Evolutionary conservation across 2,888 invertebrate species (phyloP).

Genomic region (Diarsia brunnea): DNA sequence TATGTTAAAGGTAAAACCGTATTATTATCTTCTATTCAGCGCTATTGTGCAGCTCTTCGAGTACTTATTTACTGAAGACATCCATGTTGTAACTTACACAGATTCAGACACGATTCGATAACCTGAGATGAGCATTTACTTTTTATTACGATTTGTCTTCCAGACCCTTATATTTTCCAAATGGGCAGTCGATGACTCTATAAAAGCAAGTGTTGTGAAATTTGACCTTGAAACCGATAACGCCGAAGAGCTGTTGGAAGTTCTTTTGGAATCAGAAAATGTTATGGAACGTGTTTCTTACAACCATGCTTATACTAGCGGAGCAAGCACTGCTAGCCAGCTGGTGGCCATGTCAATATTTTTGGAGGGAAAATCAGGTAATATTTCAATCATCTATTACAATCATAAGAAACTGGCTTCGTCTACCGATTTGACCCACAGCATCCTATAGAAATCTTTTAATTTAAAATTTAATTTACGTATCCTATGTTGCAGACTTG

Average conservation of each 20-base stretch:
- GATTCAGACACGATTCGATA: no score
- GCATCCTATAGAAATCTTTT: neutral
- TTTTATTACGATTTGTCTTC: conserved; percentile 47
- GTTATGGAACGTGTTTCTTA: conserved; percentile 71
- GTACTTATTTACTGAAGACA: neutral
- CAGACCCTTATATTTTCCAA: conserved; percentile 78
- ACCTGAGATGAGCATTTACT: neutral
- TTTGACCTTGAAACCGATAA: conserved; percentile 73
- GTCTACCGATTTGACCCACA: neutral
- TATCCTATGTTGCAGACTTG: neutral
- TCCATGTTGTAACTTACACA: neutral
- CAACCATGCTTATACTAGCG: conserved; percentile 86
- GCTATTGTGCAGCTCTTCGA: neutral
- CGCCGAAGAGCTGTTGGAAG: conserved; percentile 75
- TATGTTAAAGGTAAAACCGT: conserved; percentile 76
- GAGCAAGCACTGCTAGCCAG: conserved; percentile 89
- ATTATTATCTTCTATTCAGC: neutral
- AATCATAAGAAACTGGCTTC: neutral
- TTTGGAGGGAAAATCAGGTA: conserved; percentile 87
- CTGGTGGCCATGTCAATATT: conserved; percentile 89
- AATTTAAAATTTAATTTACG: neutral
- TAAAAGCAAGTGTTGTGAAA: conserved; percentile 75
- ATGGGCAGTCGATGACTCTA: conserved; percentile 73
- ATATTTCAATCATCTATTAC: neutral
- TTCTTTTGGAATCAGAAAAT: conserved; percentile 72